These are phyloP conservation scores for Casuarius casuarius DNA, from an alignment of 2,113 vertebrate genomes.

Conservation along the genomic window DNA sequence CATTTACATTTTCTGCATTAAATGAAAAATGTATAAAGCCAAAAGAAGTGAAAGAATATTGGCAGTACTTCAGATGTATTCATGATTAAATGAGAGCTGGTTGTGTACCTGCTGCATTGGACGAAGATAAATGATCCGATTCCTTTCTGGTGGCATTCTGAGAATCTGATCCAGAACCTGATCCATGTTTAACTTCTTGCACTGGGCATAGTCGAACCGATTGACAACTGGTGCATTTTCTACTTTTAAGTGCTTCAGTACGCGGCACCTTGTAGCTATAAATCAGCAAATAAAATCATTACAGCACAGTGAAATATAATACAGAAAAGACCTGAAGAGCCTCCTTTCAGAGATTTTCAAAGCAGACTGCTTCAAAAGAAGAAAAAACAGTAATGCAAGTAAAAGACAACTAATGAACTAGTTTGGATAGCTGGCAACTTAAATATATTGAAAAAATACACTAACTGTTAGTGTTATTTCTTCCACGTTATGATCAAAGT, in stretches of 20 bases:
- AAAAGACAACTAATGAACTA: background rate
- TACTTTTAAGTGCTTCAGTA: conserved; percentile 92
- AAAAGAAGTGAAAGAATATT: background rate
- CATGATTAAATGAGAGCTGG: background rate
- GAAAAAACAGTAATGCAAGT: background rate
- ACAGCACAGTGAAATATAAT: background rate
- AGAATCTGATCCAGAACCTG: conserved; percentile 97
- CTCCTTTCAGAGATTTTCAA: background rate
- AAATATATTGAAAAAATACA: background rate
- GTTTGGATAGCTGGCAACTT: background rate
- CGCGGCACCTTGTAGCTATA: conserved; percentile 94
- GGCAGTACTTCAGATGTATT: background rate
- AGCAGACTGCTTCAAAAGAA: background rate
- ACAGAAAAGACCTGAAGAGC: background rate
- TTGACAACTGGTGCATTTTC: conserved; percentile 95
- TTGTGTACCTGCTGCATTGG: conserved; percentile 94
- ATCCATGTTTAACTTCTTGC: conserved; percentile 97
- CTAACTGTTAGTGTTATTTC: background rate
- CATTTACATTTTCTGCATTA: background rate
- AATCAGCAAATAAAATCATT: conserved; percentile 1
- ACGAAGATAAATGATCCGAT: conserved; percentile 96
- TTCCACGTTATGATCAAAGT: background rate
- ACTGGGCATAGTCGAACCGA: conserved; percentile 96
- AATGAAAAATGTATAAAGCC: background rate
- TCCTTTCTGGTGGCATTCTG: conserved; percentile 94